These are phyloP conservation scores for Polydrusus pterygomalis DNA, from an alignment of 2,888 invertebrate species.

Conservation along the genomic window DNA sequence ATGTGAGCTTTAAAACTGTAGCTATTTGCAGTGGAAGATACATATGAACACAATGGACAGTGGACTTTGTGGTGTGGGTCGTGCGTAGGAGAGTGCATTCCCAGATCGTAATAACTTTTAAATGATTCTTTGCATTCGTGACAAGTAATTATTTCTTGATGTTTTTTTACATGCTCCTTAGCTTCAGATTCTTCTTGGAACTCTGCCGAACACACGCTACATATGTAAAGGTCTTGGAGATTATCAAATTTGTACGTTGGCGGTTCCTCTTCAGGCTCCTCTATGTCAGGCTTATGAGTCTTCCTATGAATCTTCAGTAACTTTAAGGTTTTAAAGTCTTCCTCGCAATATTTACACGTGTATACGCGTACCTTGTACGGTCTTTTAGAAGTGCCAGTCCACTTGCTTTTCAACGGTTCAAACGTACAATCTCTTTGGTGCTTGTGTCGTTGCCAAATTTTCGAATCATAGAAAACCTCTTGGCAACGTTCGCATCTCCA, in stretches of 20 bases:
- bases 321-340: conserved; percentile 36
- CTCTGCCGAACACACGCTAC: conserved; percentile 64
- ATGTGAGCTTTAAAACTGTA: conserved; percentile 66
- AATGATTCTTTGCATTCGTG: conserved; percentile 37
- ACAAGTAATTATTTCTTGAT: conserved; percentile 37
- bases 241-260: conserved; percentile 64
- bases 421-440: conserved; percentile 21
- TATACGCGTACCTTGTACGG: conserved; percentile 16
- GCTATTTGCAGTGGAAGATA: conserved; percentile 60
- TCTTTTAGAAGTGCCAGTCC: neutral
- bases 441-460: conserved; percentile 32
- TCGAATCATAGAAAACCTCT: conserved; percentile 24
- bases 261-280: conserved; percentile 40
- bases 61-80: conserved; percentile 44
- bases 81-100: conserved; percentile 46
- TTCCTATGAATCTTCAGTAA: conserved; percentile 45
- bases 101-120: conserved; percentile 42
- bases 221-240: conserved; percentile 62
- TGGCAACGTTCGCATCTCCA: conserved; percentile 35
- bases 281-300: conserved; percentile 25
- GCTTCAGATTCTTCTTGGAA: conserved; percentile 59
- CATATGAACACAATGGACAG: conserved; percentile 62
- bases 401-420: conserved; percentile 4
- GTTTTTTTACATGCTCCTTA: conserved; percentile 40
- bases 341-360: conserved; percentile 43